Base-by-base conservation (phyloP, 2,888 invertebrate species). In the Kuschelorhynchus macadamiae region DNA sequence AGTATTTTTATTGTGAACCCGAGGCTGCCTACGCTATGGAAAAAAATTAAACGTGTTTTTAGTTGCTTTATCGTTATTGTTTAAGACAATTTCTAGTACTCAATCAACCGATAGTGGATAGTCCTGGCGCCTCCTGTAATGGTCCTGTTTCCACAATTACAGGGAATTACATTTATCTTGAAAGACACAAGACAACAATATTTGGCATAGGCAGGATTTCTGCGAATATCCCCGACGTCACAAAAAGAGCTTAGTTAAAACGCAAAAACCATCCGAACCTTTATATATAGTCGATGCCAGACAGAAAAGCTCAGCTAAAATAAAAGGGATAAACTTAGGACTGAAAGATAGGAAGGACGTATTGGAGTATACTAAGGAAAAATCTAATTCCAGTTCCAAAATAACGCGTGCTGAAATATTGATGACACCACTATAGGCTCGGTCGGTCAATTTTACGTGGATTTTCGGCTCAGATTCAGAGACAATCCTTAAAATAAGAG, bases 361-460 rank as follows among this genome's bases (percentile, higher is more conserved):
- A 33, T 39, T 39, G 33, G 52, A 52, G 36, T 52, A 39, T 36
- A 21, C 17, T 21, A 52, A 52, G 36, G 33, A 36, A 52, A 52
- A 52, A 52, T 52, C 52, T 52, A 52, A 52, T 52, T 52, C 39
- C 18, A 52, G 52, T 17, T 39, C 21, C 52, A 20, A 52, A 39
- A 39, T 39, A 52, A 52, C 52, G 39, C 52, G 36, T 36, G 52
- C 21, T 52, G 36, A 52, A 52, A 52, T 52, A 52, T 52, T 52
- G 52, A 52, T 52, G 52, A 39, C 39, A 39, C 20, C 52, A 52
- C 17, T 33, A 30, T 44, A 39, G 11, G 30, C 30, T 52, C 25
- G 18, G 30, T 52, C 18, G 42, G 52, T 32, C 61, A 61, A 61
- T 61, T 61, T 61, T 52, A 52, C 61, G 52, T 61, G 52, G 50